Base-by-base conservation (phyloP, 2,797 vertebrate species). In the Periophthalmus magnuspinnatus region DNA sequence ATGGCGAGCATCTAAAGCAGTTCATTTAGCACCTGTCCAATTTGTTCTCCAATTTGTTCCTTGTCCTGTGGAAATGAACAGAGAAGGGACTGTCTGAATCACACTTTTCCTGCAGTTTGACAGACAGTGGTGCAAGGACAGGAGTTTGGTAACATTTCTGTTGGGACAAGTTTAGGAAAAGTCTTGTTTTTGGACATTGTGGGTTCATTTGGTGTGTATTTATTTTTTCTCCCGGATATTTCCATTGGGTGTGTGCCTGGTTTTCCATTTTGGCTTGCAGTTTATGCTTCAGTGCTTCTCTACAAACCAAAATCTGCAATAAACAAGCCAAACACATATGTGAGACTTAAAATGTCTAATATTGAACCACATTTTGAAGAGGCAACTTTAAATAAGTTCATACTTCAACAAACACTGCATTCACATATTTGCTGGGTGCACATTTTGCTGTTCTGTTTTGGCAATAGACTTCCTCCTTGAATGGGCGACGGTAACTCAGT, bases 21-120 rank as follows among this genome's bases (percentile, higher is more conserved):
- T 85, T 88, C 33, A 90, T 92, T 92, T 90, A 84, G 78, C 86
- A 68, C 79, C 77, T 88, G 86, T 84, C 84, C 85, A 84, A 86
- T 86, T 66, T 76, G 73, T 2, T 68, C 76, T 78, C 76, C 72
- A 50, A 50, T 68, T 45, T 60, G 71, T 79, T 70, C 75, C 83
- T 59, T 72, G 58, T 87, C 78, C 78, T 80, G 70, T 74, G 78
- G 62, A 52, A 65, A 34, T 65, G 24, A n/a, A 50, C 63, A 24
- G 45, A 45, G 45, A 5, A 50, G 76, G 11, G 55, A 69, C 71
- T 71, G 59, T 79, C 84, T 66, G 68, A 71, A 77, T 38, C 57
- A 19, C 34, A 61, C 67, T 80, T 79, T 81, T 55, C 19, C 60
- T 82, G 75, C n/a, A 1, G 36, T 22, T 61, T 79, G 81, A 82